Conservation (phyloP, 2,113 vertebrate genomes). For the Nycticebus coucang region DNA sequence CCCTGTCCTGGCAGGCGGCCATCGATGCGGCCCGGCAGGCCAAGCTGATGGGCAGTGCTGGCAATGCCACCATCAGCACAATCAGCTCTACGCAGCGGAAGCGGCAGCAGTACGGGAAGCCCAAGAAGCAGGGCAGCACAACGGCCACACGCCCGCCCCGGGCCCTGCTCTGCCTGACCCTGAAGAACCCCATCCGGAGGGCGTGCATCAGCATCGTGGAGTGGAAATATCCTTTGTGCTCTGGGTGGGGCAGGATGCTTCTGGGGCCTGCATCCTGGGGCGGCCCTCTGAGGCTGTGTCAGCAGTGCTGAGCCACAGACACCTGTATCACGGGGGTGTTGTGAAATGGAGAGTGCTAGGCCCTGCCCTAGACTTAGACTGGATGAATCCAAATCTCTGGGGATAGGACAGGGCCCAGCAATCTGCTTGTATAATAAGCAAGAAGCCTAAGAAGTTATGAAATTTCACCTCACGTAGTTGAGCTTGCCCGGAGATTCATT, state of each 20-base stretch:
- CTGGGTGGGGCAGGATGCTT: not conserved
- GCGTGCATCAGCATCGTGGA: slow-evolving; percentile 99
- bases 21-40: slow-evolving; percentile 97
- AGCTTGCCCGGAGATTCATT: not conserved
- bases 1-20: slow-evolving; percentile 98
- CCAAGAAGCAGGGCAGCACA: slow-evolving; percentile 95
- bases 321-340: not conserved
- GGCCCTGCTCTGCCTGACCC: slow-evolving; percentile 96
- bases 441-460: not conserved
- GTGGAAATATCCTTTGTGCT: slow-evolving; percentile 99
- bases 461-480: not conserved
- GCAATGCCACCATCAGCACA: slow-evolving; percentile 95
- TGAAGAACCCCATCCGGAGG: slow-evolving; percentile 98
- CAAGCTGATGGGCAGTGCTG: slow-evolving; percentile 95
- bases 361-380: not conserved
- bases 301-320: not conserved
- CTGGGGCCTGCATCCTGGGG: not conserved
- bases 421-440: not conserved
- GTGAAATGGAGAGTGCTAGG: not conserved
- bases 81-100: slow-evolving; percentile 97
- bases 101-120: slow-evolving; percentile 95
- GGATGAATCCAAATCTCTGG: not conserved
- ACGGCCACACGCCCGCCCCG: slow-evolving; percentile 95
- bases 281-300: not conserved
- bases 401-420: not conserved